A percentile compares a stretch with the other conserved stretches of the same genome.
phyloP scores from a whole-genome alignment of 2,888 invertebrate genomes.

The Terebella lapidaria region DNA sequence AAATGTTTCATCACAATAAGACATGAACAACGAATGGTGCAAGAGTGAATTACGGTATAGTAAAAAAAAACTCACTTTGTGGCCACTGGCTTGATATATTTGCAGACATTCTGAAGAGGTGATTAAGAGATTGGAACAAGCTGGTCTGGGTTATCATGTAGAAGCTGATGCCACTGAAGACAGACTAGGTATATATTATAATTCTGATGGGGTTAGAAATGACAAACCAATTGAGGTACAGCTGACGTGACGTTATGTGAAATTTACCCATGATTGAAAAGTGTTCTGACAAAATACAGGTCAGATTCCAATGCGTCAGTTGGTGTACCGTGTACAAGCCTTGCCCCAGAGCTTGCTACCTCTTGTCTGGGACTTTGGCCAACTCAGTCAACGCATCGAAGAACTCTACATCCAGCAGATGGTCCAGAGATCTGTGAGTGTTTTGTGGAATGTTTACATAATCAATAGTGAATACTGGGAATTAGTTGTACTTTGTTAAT shows the following conservation, averaged over 20 bases:
- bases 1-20: neutral
- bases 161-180: constrained; percentile 37
- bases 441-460: neutral
- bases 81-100: no score
- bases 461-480: no score
- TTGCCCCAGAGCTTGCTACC: constrained; percentile 45
- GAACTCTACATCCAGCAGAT: constrained; percentile 43
- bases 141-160: constrained; percentile 45
- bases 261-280: no score
- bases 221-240: no score
- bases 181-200: constrained; percentile 21
- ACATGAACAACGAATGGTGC: no score
- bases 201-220: no score
- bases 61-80: no score
- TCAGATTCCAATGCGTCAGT: constrained; percentile 40
- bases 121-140: constrained; percentile 40
- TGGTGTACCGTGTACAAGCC: constrained; percentile 48
- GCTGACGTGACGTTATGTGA: no score
- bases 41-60: no score
- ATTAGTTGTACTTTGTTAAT: no score
- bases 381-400: constrained; percentile 35
- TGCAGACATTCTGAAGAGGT: constrained; percentile 39
- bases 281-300: constrained; percentile 24
- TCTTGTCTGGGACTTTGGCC: constrained; percentile 50
- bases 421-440: constrained; percentile 34